Conservation (phyloP, 2,888 invertebrate genomes). For the Gandaritis pyraliata region DNA sequence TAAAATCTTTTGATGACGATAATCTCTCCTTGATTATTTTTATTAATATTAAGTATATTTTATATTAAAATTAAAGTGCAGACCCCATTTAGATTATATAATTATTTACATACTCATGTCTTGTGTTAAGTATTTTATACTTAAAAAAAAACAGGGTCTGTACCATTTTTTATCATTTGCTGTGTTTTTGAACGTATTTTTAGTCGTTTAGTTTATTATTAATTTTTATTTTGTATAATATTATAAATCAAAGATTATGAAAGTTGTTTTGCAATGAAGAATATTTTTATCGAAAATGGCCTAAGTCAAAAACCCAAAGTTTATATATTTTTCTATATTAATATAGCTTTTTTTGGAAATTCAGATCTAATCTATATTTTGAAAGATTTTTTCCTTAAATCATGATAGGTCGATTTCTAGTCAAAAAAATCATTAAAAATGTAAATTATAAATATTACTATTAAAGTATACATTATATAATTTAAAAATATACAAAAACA, state of each 20-base stretch:
- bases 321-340: conserved; percentile 20
- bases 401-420: conserved; percentile 30
- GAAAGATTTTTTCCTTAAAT: conserved; percentile 23
- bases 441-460: conserved; percentile 6
- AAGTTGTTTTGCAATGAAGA: conserved; percentile 6
- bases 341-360: conserved; percentile 13
- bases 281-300: conserved; percentile 21
- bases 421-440: conserved; percentile 22
- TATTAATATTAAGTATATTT: conserved; percentile 43
- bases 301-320: conserved; percentile 29
- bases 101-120: conserved; percentile 38
- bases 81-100: conserved; percentile 38
- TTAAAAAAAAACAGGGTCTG: conserved; percentile 37
- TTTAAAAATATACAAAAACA: conserved; percentile 15
- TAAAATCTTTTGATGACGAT: conserved; percentile 65
- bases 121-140: conserved; percentile 32
- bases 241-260: conserved; percentile 5
- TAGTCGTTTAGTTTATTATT: conserved; percentile 1
- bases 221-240: conserved; percentile 1
- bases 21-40: conserved; percentile 68
- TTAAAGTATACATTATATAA: conserved; percentile 6
- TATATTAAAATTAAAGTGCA: conserved; percentile 33
- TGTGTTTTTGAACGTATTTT: conserved; percentile 31
- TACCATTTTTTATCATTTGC: conserved; percentile 19
- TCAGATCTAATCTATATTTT: conserved; percentile 17